Percentiles rank a stretch among this genome's conserved stretches.
phyloP scores from a whole-genome alignment of 2,888 invertebrate genomes.

The Chaetogeoica ovagalla region DNA sequence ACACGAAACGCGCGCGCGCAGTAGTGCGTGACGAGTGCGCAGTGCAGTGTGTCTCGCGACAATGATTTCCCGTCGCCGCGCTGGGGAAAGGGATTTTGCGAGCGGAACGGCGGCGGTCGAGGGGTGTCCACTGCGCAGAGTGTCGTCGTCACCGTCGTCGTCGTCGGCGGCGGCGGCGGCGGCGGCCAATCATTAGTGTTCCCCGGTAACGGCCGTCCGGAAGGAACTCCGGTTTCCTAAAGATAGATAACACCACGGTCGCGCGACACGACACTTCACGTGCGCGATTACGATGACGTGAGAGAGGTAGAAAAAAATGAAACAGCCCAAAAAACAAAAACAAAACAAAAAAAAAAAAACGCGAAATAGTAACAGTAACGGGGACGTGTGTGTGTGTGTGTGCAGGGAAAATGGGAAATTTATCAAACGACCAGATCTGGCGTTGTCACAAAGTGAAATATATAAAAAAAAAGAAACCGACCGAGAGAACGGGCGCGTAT shows the following conservation, averaged over 20 bases:
- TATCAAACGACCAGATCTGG: constrained; percentile 41
- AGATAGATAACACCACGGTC: constrained; percentile 45
- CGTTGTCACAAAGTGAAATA: constrained; percentile 36
- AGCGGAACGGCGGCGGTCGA: not conserved
- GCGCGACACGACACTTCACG: constrained; percentile 51
- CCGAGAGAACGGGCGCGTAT: not conserved
- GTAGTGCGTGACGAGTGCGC: constrained; percentile 50
- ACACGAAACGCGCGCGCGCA: constrained; percentile 26
- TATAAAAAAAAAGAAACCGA: not conserved
- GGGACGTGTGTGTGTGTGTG: no score
- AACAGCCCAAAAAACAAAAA: constrained; percentile 36
- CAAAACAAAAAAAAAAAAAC: constrained; percentile 37
- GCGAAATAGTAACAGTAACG: not conserved
- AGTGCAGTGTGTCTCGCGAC: constrained; percentile 26
- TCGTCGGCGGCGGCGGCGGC: constrained; percentile 22
- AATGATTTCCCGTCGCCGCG: constrained; percentile 16
- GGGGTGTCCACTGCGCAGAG: not conserved
- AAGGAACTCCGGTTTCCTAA: constrained; percentile 47
- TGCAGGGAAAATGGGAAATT: constrained; percentile 22
- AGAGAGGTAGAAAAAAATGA: constrained; percentile 19
- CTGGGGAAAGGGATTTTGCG: not conserved
- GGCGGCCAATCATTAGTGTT: constrained; percentile 49
- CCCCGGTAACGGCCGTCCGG: constrained; percentile 28
- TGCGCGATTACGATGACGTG: constrained; percentile 47
- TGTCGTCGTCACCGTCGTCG: no score